Base-by-base conservation (phyloP, 2,113 vertebrate genomes). In the Lepus europaeus region DNA sequence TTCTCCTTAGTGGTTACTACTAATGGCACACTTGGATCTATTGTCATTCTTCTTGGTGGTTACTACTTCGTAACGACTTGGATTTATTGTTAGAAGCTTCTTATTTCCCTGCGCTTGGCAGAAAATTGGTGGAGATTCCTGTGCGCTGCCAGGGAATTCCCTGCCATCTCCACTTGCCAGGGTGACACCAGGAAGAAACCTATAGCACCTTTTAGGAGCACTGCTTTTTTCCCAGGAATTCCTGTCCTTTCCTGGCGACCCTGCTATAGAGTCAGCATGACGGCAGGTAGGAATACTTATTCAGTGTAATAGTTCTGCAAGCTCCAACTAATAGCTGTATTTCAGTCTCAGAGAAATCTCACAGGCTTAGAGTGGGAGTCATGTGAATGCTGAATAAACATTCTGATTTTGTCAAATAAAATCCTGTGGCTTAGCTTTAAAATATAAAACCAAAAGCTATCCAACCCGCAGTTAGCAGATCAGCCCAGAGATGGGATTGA, bases 121-220 rank as follows among this genome's bases (percentile, higher is more conserved):
- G 6, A 90, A 88, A 90, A 27, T n/a, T 56, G 61, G 33, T 33
- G 7, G 68, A 90, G 95, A 87, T 92, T 92, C 91, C 79, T 61
- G 27, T 39, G 45, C 6, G 23, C 9, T 27, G 0, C 25, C 16
- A 36, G 74, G 89, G 64, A 76, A 76, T 95, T 51, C 19, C 82
- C 63, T 56, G 1, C 8, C 11, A 49, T 9, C 20, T 87, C 6
- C 49, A 94, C 88, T 63, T 79, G 31, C 78, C 82, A 89, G 49
- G 51, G 59, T 6, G 76, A 61, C 82, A 76, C 83, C 87, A 80
- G 16, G 20, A 91, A 78, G 5, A 89, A 86, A 63, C 14, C 56
- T 19, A 59, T 6, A 59, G 19, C 56, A 20, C 56, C 5, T 49
- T 84, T 73, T 56, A 83, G n/a, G 7, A 39, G 13, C 22, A 51